Conservation (phyloP, 1,140 invertebrate genomes). For the Papilio machaon region DNA sequence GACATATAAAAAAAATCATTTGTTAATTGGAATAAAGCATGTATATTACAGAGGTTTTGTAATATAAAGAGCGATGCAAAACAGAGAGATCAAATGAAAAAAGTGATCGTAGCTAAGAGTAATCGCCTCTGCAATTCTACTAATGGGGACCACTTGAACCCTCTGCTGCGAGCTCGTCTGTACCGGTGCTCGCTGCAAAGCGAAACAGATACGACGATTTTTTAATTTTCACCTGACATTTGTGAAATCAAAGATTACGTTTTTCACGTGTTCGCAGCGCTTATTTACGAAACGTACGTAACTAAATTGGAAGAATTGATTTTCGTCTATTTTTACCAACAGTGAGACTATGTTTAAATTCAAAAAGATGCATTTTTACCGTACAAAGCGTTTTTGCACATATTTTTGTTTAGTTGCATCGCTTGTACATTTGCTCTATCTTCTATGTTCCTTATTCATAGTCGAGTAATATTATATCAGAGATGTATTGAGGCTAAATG, state of each 20-base stretch:
- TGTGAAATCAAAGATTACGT: not conserved
- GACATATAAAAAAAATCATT: too few relatives aligned
- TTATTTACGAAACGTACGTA: not conserved
- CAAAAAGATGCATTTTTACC: too few relatives aligned
- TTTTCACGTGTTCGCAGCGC: not conserved
- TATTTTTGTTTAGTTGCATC: too few relatives aligned
- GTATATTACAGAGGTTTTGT: not conserved
- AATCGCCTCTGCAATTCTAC: conserved; percentile 12
- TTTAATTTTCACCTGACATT: conserved; percentile 5
- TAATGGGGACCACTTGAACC: conserved; percentile 1
- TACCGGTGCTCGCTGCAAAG: not conserved
- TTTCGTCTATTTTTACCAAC: too few relatives aligned
- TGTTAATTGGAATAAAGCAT: not conserved
- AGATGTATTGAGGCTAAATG: not conserved
- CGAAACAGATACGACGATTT: conserved; percentile 1
- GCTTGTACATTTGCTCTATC: too few relatives aligned
- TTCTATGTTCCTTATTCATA: too few relatives aligned
- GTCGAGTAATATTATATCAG: too few relatives aligned
- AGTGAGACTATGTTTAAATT: too few relatives aligned
- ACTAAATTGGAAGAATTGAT: too few relatives aligned
- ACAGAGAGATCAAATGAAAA: conserved; percentile 16
- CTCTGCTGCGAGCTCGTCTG: conserved; percentile 7
- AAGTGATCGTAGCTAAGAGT: not conserved
- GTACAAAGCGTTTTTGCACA: too few relatives aligned
- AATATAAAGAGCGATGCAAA: not conserved